Evolutionary conservation across 2,888 invertebrate genomes (phyloP).

Genomic region (Pachymerium ferrugineum): DNA sequence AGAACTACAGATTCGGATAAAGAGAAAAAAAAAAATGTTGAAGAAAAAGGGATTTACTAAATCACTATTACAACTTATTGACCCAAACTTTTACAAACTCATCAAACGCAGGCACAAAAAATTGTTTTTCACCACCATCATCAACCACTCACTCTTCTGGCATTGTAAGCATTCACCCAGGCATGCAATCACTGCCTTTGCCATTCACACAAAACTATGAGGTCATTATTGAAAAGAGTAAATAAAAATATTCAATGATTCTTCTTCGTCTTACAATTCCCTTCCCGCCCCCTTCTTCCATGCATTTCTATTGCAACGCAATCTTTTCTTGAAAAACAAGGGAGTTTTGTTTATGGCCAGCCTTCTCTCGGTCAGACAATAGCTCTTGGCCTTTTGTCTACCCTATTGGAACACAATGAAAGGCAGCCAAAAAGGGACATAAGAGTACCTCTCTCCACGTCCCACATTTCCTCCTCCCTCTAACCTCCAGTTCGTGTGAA

Average conservation of each 20-base stretch:
- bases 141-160: background rate
- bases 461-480: background rate
- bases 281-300: background rate
- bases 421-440: slow-evolving; percentile 5
- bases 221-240: slow-evolving; percentile 18
- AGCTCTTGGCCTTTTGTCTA: slow-evolving; percentile 21
- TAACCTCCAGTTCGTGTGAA: background rate
- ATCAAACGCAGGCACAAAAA: background rate
- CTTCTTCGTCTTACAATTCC: slow-evolving; percentile 5
- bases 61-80: slow-evolving; percentile 5
- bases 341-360: slow-evolving; percentile 13
- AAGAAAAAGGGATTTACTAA: background rate
- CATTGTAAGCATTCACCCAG: background rate
- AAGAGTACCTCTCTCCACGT: background rate
- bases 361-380: slow-evolving; percentile 21
- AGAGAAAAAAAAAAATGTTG: background rate
- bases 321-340: slow-evolving; percentile 21
- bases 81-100: background rate
- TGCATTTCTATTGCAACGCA: slow-evolving; percentile 8
- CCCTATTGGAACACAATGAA: slow-evolving; percentile 14
- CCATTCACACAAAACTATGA: slow-evolving; percentile 14
- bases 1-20: background rate
- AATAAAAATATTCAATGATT: slow-evolving; percentile 21
- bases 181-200: slow-evolving; percentile 21
- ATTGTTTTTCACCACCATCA: slow-evolving; percentile 2